A percentile compares a stretch with the other conserved stretches of the same genome.
Conservation (phyloP, 53 echinoderm and acorn worm species). For the Astropecten irregularis region DNA sequence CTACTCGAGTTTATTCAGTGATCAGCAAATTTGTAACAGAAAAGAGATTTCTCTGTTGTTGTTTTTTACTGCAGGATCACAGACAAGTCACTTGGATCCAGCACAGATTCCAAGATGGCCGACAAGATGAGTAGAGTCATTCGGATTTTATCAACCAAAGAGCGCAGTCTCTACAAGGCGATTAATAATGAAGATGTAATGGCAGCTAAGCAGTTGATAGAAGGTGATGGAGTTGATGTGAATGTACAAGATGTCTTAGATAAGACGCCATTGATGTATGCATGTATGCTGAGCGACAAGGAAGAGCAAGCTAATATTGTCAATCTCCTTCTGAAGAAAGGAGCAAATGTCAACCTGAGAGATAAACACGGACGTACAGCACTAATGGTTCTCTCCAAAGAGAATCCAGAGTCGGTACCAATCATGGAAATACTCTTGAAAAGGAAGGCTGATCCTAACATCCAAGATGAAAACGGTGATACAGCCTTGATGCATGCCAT, state of each 20-base stretch:
- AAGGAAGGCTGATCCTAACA: constrained; percentile 69
- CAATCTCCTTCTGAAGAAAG: constrained; percentile 69
- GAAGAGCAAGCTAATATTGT: constrained; percentile 56
- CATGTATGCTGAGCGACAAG: constrained; percentile 56
- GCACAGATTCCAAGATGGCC: too few relatives aligned
- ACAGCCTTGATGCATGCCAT: constrained; percentile 92
- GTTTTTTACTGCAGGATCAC: too few relatives aligned
- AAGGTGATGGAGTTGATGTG: constrained; percentile 70
- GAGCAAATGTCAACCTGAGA: constrained; percentile 79
- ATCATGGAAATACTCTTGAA: constrained; percentile 57
- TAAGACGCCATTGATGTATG: constrained; percentile 78
- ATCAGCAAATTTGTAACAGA: too few relatives aligned
- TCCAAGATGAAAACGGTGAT: constrained; percentile 83
- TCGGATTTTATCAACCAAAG: constrained; percentile 56
- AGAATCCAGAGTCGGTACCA: constrained; percentile 65
- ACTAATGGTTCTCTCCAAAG: constrained; percentile 77
- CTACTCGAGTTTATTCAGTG: too few relatives aligned
- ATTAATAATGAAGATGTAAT: constrained; percentile 76
- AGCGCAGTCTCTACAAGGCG: constrained; percentile 74
- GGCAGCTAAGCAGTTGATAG: constrained; percentile 60
- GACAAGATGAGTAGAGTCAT: constrained; percentile 15
- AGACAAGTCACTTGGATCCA: too few relatives aligned
- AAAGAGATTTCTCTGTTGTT: too few relatives aligned
- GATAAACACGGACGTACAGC: constrained; percentile 89
- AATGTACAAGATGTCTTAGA: constrained; percentile 83